Percentiles rank a stretch among this genome's conserved stretches.
Evolutionary conservation across 2,113 vertebrate species (phyloP).

Genomic region (Charadrius vociferus): DNA sequence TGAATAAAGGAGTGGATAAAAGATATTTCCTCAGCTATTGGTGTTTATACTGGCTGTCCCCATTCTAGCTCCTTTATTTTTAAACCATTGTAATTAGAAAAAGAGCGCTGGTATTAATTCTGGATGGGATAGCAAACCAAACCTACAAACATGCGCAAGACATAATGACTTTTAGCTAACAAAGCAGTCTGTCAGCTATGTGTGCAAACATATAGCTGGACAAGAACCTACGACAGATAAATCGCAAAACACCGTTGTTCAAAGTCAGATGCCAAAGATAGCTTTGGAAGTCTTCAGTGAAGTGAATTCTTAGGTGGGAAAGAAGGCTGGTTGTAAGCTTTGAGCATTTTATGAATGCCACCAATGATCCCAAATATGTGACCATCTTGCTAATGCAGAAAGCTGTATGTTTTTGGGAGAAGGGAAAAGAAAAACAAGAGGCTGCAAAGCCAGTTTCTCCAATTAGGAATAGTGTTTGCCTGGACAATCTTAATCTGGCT

Average conservation of each 20-base stretch:
- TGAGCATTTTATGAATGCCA: background rate
- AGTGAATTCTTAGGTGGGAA: background rate
- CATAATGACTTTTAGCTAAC: background rate
- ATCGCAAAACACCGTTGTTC: background rate
- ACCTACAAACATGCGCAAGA: accelerated
- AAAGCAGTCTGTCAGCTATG: background rate
- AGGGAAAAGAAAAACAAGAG: background rate
- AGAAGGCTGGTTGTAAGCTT: background rate
- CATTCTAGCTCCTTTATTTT: background rate
- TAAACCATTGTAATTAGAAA: background rate
- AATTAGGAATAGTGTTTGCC: background rate
- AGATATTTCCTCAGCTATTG: background rate
- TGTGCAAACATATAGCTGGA: background rate
- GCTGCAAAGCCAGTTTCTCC: background rate
- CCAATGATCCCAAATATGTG: background rate
- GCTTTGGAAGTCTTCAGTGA: background rate
- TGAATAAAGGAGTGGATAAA: background rate
- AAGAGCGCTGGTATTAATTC: background rate
- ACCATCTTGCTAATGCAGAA: background rate
- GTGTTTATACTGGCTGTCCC: background rate
- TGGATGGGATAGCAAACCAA: background rate
- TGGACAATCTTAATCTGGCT: background rate
- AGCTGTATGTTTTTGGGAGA: background rate
- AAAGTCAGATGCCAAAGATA: background rate
- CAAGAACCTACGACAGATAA: background rate